Evolutionary conservation across 2,888 invertebrate species (phyloP).

Genomic region (Macaria notata): DNA sequence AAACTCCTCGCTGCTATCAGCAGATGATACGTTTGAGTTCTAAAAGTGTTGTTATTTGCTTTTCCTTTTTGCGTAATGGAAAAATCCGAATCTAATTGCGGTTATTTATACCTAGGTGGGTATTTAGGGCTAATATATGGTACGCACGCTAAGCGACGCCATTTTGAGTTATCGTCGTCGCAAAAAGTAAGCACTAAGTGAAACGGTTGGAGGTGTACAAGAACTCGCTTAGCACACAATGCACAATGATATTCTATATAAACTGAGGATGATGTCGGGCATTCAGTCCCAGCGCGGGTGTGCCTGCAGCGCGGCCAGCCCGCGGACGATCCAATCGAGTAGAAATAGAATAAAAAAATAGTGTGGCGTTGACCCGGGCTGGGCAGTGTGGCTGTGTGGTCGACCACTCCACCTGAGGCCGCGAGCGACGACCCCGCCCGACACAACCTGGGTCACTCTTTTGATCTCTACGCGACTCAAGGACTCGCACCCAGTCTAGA

Average conservation of each 20-base stretch:
- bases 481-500: not conserved
- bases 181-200: not conserved
- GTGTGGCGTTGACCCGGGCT: constrained; percentile 34
- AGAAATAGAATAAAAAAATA: constrained; percentile 28
- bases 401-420: constrained; percentile 11
- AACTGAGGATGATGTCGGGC: constrained; percentile 1
- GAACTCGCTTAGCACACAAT: constrained; percentile 10
- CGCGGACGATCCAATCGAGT: constrained; percentile 14
- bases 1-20: constrained; percentile 7
- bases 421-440: constrained; percentile 27
- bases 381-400: constrained; percentile 8
- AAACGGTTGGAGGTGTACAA: not conserved
- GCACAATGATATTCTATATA: no score
- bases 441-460: constrained; percentile 27
- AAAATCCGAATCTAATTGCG: not conserved
- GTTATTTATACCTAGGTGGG: not conserved
- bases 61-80: constrained; percentile 1
- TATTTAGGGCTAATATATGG: not conserved
- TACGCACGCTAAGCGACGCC: not conserved
- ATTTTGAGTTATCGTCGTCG: not conserved
- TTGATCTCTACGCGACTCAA: constrained; percentile 18
- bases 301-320: constrained; percentile 14
- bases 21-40: constrained; percentile 8
- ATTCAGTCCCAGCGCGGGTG: constrained; percentile 5
- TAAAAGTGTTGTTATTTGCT: constrained; percentile 1